Evolutionary conservation across 2,113 vertebrate species (phyloP).

Genomic region (Ailuropoda melanoleuca): DNA sequence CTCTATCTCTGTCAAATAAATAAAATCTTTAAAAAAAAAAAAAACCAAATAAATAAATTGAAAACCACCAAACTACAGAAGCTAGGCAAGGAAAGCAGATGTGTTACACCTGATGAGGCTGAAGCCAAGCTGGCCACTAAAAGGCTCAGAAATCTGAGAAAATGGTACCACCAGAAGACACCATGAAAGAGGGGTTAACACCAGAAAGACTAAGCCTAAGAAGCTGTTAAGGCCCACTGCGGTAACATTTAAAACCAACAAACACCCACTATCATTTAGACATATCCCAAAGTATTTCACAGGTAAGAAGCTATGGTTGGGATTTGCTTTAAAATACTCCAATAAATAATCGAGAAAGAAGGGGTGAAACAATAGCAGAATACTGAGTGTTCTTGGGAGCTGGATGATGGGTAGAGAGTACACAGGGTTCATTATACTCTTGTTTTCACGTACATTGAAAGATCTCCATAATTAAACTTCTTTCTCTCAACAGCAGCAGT

Average conservation of each 20-base stretch:
- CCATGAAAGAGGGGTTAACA: not conserved
- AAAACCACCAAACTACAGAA: too few relatives aligned
- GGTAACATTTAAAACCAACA: not conserved
- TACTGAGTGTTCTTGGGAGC: not conserved
- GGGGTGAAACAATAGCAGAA: not conserved
- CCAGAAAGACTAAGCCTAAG: not conserved
- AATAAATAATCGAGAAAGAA: not conserved
- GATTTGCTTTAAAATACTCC: conserved; percentile 15
- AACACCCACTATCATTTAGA: not conserved
- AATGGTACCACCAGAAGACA: not conserved
- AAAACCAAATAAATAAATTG: too few relatives aligned
- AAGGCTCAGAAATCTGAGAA: not conserved
- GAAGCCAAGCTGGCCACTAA: not conserved
- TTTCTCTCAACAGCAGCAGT: not conserved
- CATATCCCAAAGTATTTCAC: not conserved
- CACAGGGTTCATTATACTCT: fast-evolving
- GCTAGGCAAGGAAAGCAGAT: not conserved
- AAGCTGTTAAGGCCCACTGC: not conserved
- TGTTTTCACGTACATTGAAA: not conserved
- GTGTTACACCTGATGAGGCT: not conserved
- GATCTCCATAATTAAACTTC: not conserved
- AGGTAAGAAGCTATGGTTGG: not conserved
- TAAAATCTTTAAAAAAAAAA: too few relatives aligned
- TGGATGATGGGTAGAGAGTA: not conserved
- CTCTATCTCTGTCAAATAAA: too few relatives aligned